A percentile compares a stretch with the other conserved stretches of the same genome.
Conservation (phyloP, 2,888 invertebrate genomes). For the Drosophila buzzatii region DNA sequence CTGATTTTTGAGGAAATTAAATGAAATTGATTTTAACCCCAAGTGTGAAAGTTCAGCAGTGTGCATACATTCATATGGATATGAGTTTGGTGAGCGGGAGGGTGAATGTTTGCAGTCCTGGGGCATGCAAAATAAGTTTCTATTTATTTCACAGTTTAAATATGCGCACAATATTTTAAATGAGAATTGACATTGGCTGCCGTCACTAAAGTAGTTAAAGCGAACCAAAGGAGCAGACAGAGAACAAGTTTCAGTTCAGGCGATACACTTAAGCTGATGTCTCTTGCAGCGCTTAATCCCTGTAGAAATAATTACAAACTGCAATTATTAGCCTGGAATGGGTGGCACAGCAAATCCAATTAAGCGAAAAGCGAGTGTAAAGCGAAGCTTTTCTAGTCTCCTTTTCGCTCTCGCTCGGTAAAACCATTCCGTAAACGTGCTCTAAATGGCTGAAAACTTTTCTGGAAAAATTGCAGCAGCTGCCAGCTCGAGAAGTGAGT, state of each 20-base stretch:
- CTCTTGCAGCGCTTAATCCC: conserved; percentile 47
- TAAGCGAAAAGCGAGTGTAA: conserved; percentile 77
- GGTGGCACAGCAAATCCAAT: conserved; percentile 71
- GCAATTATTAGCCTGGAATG: conserved; percentile 71
- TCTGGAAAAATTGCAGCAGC: neutral
- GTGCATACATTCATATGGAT: neutral
- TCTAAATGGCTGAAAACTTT: conserved; percentile 51
- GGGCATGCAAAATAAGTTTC: conserved; percentile 28
- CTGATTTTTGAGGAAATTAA: conserved; percentile 76
- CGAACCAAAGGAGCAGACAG: neutral
- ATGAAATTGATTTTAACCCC: conserved; percentile 74
- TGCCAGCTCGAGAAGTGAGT: neutral
- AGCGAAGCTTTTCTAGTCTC: conserved; percentile 55
- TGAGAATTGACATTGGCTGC: conserved; percentile 60
- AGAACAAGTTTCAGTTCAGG: neutral
- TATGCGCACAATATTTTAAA: conserved; percentile 48
- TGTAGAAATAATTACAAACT: conserved; percentile 75
- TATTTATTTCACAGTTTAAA: conserved; percentile 45
- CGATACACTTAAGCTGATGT: conserved; percentile 43
- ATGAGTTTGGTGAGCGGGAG: conserved; percentile 3
- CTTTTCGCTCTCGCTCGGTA: neutral
- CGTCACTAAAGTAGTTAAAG: conserved; percentile 2
- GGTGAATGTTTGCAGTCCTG: conserved; percentile 10
- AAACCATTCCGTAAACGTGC: conserved; percentile 44
- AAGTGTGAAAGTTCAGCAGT: conserved; percentile 50